Base-by-base conservation (phyloP, 2,113 vertebrate genomes). In the Chamaea fasciata region DNA sequence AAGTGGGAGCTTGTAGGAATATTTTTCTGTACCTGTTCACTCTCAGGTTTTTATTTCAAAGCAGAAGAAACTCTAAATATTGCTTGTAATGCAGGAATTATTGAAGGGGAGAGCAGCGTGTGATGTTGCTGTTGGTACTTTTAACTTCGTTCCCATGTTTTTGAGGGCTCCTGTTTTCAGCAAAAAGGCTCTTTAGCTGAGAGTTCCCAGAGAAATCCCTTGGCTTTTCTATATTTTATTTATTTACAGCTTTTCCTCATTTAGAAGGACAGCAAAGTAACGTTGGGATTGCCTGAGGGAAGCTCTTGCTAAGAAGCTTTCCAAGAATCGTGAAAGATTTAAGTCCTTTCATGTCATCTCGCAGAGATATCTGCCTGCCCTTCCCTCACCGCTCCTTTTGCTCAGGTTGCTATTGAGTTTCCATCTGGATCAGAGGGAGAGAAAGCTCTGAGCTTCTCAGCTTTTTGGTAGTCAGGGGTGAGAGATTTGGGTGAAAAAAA, bases 101-200 rank as follows among this genome's bases (percentile, higher is more conserved):
- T 3, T 39, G 49, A 14, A 57, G 64, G 24, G 31, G 39, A 6
- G 26, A 22, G 31, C 22, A 13, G 57, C 2, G 11, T 47, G n/a
- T 15, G 41, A 50, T 4, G 15, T 62, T 10, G 27, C 65, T 83
- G 8, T 50, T 60, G 75, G 49, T 71, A 2, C 75, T 82, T 93
- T 49, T 4, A 71, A 23, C 56, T 83, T 82, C 5, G 15, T 52
- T 60, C 24, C 4, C 0, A 0, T 63, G 21, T n/a, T 42, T 37
- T 53, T 77, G 18, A 80, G 50, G 21, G 44, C 74, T 88, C 9
- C 35, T 52, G 15, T 84, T 87, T 21, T 74, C 67, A 77, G 17
- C 31, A 59, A 33, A 63, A 75, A 83, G 9, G 24, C 11, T 77
- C 60, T 87, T 89, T 49, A 60, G 35, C 59, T 83, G 20, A 63